Evolutionary conservation across 2,113 vertebrate genomes (phyloP), one percentile per base, ranked within the genome.

Genomic region (Eptesicus fuscus): DNA sequence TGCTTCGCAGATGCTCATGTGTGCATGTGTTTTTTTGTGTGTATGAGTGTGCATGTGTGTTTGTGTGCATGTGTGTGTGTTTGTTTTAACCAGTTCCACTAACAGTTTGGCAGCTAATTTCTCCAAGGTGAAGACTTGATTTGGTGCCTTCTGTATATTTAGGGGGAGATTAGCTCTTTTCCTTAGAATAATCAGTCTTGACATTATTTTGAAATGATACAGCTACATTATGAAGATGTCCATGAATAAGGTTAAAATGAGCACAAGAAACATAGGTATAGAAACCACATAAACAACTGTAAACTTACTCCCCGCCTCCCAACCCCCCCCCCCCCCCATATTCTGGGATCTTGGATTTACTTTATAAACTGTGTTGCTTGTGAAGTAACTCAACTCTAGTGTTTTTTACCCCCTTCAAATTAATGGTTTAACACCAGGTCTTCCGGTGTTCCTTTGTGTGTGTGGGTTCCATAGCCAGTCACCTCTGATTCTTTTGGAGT

Each of bases 401-500:
- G 9, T 13, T 73, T 90, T 79, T 42, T 18, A 35, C 79, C 40
- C 35, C 7, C 78, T 92, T 96, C 61, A 59, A 61, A 83, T 97
- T 74, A 94, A 73, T 91, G 87, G 83, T 92, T 94, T 89, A 69
- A n/a, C 69, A 77, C n/a, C 40, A 42, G 59, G 40, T 89, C 42
- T 95, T 94, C 79, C 93, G 71, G 56, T 97, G 79, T 93, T 96
- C 76, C 63, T 90, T 87, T 96, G 88, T 37, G n/a, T 23, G 16
- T 91, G 42, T 92, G 78, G 83, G 37, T 90, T 90, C 73, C 90
- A 6, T 76, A 59, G 20, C 63, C 69, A 78, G 92, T 80, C 69
- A 59, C 94, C 88, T 63, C 61, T 63, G 61, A 44, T 89, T 95
- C 37, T 93, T 93, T 94, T 91, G 96, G 70, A 95, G 82, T 95